Evolutionary conservation across 2,113 vertebrate genomes (phyloP).

Genomic region (Hyaena hyaena): DNA sequence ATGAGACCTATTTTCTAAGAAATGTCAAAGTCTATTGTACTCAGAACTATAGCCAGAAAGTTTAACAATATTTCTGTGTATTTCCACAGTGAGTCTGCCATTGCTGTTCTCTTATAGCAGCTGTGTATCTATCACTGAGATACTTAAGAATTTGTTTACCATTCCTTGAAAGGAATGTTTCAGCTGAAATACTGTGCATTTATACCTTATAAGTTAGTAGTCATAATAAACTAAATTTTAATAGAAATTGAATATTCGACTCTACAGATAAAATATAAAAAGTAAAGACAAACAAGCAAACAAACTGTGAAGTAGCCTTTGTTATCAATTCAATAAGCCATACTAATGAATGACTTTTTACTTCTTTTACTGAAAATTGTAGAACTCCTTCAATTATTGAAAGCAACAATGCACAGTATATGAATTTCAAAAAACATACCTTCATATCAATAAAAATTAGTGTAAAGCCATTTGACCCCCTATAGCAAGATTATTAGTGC

Average conservation of each 20-base stretch:
- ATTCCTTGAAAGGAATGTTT: not conserved
- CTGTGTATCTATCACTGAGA: not conserved
- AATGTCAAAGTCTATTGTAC: not conserved
- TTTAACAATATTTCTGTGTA: not conserved
- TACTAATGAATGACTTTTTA: not conserved
- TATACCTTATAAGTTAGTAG: not conserved
- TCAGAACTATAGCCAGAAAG: not conserved
- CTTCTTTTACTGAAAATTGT: not conserved
- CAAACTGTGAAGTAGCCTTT: not conserved
- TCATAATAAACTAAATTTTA: not conserved
- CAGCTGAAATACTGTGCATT: not conserved
- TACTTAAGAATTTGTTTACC: not conserved
- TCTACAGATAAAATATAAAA: not conserved
- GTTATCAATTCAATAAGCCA: not conserved
- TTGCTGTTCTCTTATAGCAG: not conserved
- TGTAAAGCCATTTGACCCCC: not conserved
- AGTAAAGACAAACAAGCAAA: not conserved
- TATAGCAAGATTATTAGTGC: not conserved
- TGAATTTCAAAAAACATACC: not conserved
- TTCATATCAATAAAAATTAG: not conserved
- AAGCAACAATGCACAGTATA: not conserved
- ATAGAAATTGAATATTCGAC: not conserved
- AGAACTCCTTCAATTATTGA: not conserved
- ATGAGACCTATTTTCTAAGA: not conserved
- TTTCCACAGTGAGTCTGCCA: not conserved